Evolutionary conservation across 2,113 vertebrate species (phyloP).

Genomic region (Hyperoodon ampullatus): DNA sequence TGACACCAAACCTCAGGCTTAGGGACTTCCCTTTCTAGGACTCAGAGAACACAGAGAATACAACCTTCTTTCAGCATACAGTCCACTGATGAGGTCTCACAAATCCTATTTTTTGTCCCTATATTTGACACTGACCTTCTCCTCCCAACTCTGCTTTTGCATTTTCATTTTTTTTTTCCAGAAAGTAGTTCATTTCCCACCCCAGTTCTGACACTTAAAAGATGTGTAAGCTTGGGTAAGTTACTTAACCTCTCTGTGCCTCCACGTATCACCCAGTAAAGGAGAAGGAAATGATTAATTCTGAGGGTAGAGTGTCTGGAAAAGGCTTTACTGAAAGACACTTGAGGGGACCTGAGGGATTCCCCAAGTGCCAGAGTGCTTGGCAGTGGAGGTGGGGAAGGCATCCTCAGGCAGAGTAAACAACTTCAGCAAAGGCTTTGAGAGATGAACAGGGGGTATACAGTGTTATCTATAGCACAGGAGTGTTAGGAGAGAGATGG

Average conservation of each 20-base stretch:
- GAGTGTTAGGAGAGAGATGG: rapidly evolving
- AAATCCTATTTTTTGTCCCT: background rate
- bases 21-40: background rate
- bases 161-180: background rate
- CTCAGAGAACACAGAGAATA: background rate
- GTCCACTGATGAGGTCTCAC: background rate
- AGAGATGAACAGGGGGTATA: background rate
- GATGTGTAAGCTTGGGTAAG: background rate
- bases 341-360: background rate
- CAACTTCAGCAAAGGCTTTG: background rate
- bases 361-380: background rate
- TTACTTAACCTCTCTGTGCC: slow-evolving; percentile 17
- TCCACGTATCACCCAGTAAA: too few species aligned
- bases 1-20: background rate
- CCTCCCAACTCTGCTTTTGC: background rate
- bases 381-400: too few species aligned
- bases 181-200: background rate
- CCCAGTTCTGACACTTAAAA: background rate
- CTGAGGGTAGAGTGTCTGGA: background rate
- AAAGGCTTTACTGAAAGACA: background rate
- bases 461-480: background rate
- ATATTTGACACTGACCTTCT: background rate
- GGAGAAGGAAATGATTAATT: background rate
- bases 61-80: background rate
- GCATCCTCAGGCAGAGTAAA: background rate